Conservation (phyloP, 2,888 invertebrate genomes). For the Limnephilus marmoratus region DNA sequence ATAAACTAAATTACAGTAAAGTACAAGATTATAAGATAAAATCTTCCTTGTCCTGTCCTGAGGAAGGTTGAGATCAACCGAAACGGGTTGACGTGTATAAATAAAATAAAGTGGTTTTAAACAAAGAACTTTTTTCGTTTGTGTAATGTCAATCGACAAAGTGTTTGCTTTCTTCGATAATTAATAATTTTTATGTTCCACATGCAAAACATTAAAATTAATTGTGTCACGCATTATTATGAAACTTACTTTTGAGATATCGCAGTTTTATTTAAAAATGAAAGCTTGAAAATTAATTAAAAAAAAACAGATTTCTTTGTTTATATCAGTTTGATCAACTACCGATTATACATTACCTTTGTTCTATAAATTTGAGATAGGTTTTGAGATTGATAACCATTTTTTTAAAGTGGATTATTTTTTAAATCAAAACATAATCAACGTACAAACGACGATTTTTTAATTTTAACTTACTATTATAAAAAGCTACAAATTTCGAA, state of each 20-base stretch:
- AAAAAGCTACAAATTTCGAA: not conserved
- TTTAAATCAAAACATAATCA: not conserved
- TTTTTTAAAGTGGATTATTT: not conserved
- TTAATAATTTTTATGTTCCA: not conserved
- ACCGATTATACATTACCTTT: too few species aligned
- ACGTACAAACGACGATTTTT: not conserved
- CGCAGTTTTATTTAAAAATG: not conserved
- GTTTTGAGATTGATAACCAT: not conserved
- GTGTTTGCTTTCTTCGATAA: not conserved
- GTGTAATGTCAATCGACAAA: too few species aligned
- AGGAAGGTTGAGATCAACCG: too few species aligned
- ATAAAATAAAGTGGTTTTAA: too few species aligned
- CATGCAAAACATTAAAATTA: not conserved
- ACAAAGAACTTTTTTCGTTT: too few species aligned
- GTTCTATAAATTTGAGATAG: not conserved
- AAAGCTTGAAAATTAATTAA: not conserved
- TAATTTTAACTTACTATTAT: not conserved
- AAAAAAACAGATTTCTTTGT: not conserved
- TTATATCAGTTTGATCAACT: too few species aligned
- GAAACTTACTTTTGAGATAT: not conserved
- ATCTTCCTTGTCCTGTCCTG: too few species aligned
- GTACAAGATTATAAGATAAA: too few species aligned
- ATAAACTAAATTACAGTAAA: too few species aligned
- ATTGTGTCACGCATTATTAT: not conserved
- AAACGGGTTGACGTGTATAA: too few species aligned